phyloP scores from a whole-genome alignment of 2,888 invertebrate species.

The Cartodere bifasciata region DNA sequence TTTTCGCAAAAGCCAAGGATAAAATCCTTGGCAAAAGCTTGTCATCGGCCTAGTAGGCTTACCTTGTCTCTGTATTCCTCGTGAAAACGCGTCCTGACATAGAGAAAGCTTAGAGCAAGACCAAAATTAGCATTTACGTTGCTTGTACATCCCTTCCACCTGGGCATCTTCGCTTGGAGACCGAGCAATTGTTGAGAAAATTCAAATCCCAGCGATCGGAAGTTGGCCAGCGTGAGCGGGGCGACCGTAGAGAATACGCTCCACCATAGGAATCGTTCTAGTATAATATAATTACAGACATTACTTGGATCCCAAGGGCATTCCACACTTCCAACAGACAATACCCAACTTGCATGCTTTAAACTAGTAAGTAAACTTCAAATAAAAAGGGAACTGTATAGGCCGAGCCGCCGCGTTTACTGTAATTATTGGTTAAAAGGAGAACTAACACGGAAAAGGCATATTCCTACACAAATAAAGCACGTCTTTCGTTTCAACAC shows the following conservation, averaged over 20 bases:
- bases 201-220: slow-evolving; percentile 49
- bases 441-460: no score
- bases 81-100: slow-evolving; percentile 48
- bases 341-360: slow-evolving; percentile 12
- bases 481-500: no score
- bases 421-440: no score
- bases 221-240: slow-evolving; percentile 44
- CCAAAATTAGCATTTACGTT: slow-evolving; percentile 54
- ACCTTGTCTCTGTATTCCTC: slow-evolving; percentile 46
- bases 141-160: slow-evolving; percentile 51
- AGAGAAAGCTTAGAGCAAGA: slow-evolving; percentile 51
- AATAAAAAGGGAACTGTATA: no score
- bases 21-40: no score
- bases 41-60: no score
- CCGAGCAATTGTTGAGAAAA: slow-evolving; percentile 54
- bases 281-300: slow-evolving; percentile 20
- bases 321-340: slow-evolving; percentile 12
- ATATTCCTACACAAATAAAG: no score
- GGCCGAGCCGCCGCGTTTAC: no score
- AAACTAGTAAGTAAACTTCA: no score
- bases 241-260: slow-evolving; percentile 51
- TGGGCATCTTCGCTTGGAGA: slow-evolving; percentile 47
- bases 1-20: no score
- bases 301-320: slow-evolving; percentile 12
- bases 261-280: slow-evolving; percentile 64